Evolutionary conservation across 2,797 vertebrate genomes (phyloP).

Genomic region (Ataeniobius toweri): DNA sequence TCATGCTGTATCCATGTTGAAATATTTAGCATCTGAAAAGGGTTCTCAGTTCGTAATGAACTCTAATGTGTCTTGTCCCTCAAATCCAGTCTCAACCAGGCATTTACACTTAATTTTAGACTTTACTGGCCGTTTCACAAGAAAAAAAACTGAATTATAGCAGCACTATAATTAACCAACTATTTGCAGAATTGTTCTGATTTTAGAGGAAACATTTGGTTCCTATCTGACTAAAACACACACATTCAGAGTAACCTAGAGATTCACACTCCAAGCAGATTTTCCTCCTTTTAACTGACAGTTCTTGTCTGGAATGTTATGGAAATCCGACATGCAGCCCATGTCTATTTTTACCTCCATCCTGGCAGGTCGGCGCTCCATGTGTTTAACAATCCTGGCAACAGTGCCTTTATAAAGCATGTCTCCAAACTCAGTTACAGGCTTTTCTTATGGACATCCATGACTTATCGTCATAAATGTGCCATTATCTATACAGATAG

Average conservation of each 20-base stretch:
- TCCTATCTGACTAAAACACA: background rate
- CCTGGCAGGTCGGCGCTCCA: background rate
- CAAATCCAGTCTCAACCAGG: background rate
- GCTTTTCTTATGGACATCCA: background rate
- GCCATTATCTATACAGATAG: too few species aligned
- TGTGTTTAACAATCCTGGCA: background rate
- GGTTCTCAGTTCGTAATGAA: background rate
- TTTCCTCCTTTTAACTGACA: constrained; percentile 32
- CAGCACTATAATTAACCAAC: background rate
- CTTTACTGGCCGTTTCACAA: background rate
- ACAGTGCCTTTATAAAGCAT: background rate
- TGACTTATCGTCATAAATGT: background rate
- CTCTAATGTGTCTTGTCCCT: background rate
- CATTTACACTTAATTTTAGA: background rate
- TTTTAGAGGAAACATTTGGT: background rate
- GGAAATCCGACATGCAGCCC: constrained; percentile 32
- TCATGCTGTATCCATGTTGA: background rate
- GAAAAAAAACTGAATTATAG: background rate
- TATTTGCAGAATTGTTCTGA: background rate
- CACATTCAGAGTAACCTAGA: background rate
- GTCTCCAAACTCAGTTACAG: background rate
- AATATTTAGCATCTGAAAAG: background rate
- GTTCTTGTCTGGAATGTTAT: constrained; percentile 45
- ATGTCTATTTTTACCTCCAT: constrained; percentile 51
- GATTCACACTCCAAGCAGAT: constrained; percentile 22